These are phyloP conservation scores for Eupithecia inturbata DNA, from an alignment of 2,888 invertebrate genomes.

Conservation along the genomic window DNA sequence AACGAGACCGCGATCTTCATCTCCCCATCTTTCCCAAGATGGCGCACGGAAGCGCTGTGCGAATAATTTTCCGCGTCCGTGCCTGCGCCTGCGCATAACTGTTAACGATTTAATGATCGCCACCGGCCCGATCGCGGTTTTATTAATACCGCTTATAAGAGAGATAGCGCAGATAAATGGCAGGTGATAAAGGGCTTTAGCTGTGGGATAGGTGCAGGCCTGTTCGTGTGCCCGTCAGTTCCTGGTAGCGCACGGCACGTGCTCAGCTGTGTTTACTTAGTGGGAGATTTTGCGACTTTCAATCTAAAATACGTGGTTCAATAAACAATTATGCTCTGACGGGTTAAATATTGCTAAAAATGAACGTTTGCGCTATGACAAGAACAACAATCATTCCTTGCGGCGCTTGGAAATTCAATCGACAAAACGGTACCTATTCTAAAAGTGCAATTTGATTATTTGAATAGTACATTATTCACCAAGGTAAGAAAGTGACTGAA, in stretches of 20 bases:
- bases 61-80: slow-evolving; percentile 82
- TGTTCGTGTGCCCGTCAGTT: slow-evolving; percentile 23
- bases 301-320: neutral
- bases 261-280: neutral
- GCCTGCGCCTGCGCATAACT: slow-evolving; percentile 66
- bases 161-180: slow-evolving; percentile 33
- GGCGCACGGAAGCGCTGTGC: slow-evolving; percentile 65
- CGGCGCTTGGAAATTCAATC: neutral
- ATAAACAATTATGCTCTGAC: neutral
- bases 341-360: neutral
- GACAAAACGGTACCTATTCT: neutral
- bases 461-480: too few relatives aligned
- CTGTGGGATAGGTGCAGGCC: slow-evolving; percentile 11
- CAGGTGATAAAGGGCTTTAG: slow-evolving; percentile 30
- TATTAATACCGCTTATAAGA: slow-evolving; percentile 35
- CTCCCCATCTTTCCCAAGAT: slow-evolving; percentile 41
- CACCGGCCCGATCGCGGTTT: slow-evolving; percentile 45
- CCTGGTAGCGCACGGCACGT: slow-evolving; percentile 25
- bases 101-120: slow-evolving; percentile 71
- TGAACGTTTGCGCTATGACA: neutral
- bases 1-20: slow-evolving; percentile 37
- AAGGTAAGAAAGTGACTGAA: too few relatives aligned
- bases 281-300: neutral
- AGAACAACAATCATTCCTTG: neutral
- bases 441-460: neutral